These are phyloP conservation scores for Hermetia illucens DNA, from an alignment of 1,140 invertebrate species.

Conservation along the genomic window DNA sequence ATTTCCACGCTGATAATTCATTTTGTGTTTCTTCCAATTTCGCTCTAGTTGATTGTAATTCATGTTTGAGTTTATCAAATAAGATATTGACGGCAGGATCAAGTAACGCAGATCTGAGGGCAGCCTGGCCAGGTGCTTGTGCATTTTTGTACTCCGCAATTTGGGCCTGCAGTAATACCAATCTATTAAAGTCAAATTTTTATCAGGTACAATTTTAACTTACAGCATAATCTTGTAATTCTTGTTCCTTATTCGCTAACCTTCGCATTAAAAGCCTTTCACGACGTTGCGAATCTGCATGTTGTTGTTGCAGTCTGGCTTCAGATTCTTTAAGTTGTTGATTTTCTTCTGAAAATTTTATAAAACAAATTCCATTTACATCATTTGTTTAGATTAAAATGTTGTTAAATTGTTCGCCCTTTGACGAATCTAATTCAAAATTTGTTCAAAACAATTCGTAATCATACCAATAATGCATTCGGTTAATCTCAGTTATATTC, in stretches of 20 bases:
- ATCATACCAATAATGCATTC: background rate
- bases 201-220: constrained; percentile 31
- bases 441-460: background rate
- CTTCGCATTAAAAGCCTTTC: constrained; percentile 85
- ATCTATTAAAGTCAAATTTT: constrained; percentile 6
- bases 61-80: constrained; percentile 81
- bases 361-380: too few species aligned
- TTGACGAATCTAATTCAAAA: too few species aligned
- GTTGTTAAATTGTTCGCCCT: too few species aligned
- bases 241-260: constrained; percentile 87
- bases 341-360: constrained; percentile 49
- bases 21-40: constrained; percentile 95
- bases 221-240: constrained; percentile 91
- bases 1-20: constrained; percentile 96
- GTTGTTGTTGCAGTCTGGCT: constrained; percentile 67
- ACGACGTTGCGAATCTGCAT: constrained; percentile 68
- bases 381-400: too few species aligned
- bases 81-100: constrained; percentile 94
- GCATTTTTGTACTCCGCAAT: constrained; percentile 77
- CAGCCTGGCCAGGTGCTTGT: constrained; percentile 61
- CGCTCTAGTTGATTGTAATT: constrained; percentile 75
- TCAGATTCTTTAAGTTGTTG: constrained; percentile 61
- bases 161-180: constrained; percentile 54
- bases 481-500: too few species aligned
- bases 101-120: constrained; percentile 67